Evolutionary conservation across 2,888 invertebrate species (phyloP), one percentile per base, ranked within the genome.

Genomic region (Lomographa bimaculata): DNA sequence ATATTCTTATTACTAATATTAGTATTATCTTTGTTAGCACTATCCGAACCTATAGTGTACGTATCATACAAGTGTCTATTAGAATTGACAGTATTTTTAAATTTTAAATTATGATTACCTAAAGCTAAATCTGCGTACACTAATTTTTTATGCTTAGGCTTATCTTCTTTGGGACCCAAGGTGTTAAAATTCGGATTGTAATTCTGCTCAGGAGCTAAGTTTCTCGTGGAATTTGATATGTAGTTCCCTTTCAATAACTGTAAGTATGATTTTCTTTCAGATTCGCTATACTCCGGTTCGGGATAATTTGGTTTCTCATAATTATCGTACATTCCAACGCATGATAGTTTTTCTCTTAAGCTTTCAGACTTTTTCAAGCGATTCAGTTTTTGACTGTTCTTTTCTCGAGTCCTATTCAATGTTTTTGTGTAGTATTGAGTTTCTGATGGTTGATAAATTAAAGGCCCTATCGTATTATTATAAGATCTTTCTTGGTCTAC

Each of bases 1-100:
- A 30, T 38, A 25, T 64, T 75, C 68, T 78, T 83, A 78, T 72
- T 65, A 64, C 74, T 81, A 72, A 55, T 71, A 63, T 79, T 84
- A 79, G 64, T 49, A 16, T 64, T 78, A 46, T 80, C 82, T 64
- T 77, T 77, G 70, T 77, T 81, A 74, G 73, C 60, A 64, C 71
- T 77, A 67, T 84, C 84, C 46, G 74, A 71, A 51, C 82, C 80
- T 79, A 85, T 79, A 68, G 87, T 70, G 70, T 89, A 89, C 40
- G 89, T 89, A 64, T 86, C 89, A 69, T 89, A 90, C 66, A 90
- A 79, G 62, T 89, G 90, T 73, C 89, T 84, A 80, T 90, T 90
- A 49, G 90, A 90, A 82, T 90, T 90, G 77, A 90, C 90, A 59
- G 90, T 90, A 71, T 90, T 90, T 69, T 90, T 90, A 82, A 90